A percentile compares a stretch with the other conserved stretches of the same genome.
phyloP scores from a whole-genome alignment of 2,113 vertebrate species.

The Larimichthys crocea region DNA sequence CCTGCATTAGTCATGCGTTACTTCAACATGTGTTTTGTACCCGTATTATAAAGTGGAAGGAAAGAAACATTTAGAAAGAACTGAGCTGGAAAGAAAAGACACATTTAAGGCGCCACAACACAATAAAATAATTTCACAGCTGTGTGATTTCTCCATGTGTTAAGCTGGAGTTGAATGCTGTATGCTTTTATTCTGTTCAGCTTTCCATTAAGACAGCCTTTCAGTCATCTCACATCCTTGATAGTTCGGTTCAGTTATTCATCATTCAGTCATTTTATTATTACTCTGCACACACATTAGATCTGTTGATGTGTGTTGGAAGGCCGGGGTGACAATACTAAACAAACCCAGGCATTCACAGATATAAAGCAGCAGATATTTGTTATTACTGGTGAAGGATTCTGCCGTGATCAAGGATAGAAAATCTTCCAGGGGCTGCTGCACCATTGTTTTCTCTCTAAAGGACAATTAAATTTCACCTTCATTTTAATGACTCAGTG shows the following conservation, averaged over 20 bases:
- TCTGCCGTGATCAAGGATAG: conserved; percentile 15
- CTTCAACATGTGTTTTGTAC: not conserved
- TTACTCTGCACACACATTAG: conserved; percentile 7
- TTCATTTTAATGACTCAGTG: not conserved
- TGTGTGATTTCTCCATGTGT: conserved; percentile 15
- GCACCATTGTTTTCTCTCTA: not conserved
- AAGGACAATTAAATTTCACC: not conserved
- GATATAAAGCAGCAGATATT: conserved; percentile 24
- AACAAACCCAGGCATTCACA: conserved; percentile 14
- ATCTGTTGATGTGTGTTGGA: not conserved
- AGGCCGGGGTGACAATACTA: conserved; percentile 1
- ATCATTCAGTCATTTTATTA: conserved; percentile 23
- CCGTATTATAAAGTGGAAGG: not conserved
- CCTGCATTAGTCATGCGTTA: conserved; percentile 1
- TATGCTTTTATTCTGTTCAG: conserved; percentile 27
- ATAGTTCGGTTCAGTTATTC: conserved; percentile 31
- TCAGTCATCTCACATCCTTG: conserved; percentile 23
- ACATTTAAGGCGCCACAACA: conserved; percentile 2
- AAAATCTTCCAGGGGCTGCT: not conserved
- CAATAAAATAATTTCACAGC: conserved; percentile 30
- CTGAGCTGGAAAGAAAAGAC: not conserved
- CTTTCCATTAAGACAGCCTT: conserved; percentile 32
- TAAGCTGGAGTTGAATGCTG: conserved; percentile 11
- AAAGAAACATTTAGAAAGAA: not conserved
- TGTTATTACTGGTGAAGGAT: not conserved